Percentiles rank a stretch among this genome's conserved stretches.
Evolutionary conservation across 2,888 invertebrate genomes (phyloP).

Genomic region (Falcaria lacertinaria): DNA sequence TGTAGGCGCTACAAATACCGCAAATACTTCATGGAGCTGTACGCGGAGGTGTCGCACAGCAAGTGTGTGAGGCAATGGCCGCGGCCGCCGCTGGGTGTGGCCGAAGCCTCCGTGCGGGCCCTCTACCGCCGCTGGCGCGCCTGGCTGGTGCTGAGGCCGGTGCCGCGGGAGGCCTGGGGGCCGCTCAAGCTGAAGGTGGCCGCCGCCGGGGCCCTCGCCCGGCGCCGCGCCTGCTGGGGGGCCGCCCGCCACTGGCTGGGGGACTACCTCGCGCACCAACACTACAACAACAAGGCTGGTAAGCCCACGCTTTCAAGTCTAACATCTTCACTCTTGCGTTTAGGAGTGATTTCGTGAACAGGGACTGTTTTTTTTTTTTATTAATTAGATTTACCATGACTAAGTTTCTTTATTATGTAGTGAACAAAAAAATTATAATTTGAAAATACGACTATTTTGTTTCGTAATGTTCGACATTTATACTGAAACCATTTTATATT

Average conservation of each 20-base stretch:
- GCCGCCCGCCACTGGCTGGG: conserved; percentile 54
- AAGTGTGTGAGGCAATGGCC: conserved; percentile 84
- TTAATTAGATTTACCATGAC: too few relatives aligned
- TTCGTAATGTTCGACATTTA: too few relatives aligned
- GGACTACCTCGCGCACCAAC: conserved; percentile 57
- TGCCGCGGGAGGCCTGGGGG: conserved; percentile 87
- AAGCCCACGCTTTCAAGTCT: conserved; percentile 13
- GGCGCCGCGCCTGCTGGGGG: conserved; percentile 58
- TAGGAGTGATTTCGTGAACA: too few relatives aligned
- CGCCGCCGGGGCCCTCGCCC: conserved; percentile 55
- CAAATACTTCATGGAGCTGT: conserved; percentile 56
- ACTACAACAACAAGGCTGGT: conserved; percentile 56
- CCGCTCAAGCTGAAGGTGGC: conserved; percentile 82
- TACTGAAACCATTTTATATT: too few relatives aligned
- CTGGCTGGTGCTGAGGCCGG: conserved; percentile 88
- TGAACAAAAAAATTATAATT: too few relatives aligned
- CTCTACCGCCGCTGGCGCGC: conserved; percentile 93
- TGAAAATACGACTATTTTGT: too few relatives aligned
- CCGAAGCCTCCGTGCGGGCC: conserved; percentile 75
- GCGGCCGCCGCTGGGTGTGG: conserved; percentile 82
- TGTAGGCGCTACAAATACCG: conserved; percentile 64
- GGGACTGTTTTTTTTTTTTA: too few relatives aligned
- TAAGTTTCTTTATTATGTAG: too few relatives aligned
- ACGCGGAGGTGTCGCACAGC: conserved; percentile 41
- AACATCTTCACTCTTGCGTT: too few relatives aligned